Evolutionary conservation across 2,888 invertebrate genomes (phyloP).

Genomic region (Cerastis leucographa): DNA sequence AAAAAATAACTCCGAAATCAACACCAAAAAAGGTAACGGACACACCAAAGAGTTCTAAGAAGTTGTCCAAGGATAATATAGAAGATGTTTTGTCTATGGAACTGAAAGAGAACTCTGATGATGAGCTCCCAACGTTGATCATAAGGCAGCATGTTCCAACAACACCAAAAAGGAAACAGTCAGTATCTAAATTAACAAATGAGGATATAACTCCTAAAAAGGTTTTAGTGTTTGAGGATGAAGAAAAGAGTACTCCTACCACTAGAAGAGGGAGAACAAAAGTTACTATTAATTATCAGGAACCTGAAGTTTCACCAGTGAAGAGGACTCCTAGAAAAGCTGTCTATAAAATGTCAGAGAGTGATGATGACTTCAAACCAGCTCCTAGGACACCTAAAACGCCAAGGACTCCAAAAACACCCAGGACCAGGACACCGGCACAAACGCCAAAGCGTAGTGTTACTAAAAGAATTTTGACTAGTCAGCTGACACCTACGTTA

Average conservation of each 20-base stretch:
- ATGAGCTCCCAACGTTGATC: constrained; percentile 85
- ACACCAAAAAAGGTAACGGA: constrained; percentile 67
- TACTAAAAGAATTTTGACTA: constrained; percentile 78
- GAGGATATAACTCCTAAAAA: constrained; percentile 82
- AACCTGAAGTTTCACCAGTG: constrained; percentile 78
- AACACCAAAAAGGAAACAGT: constrained; percentile 83
- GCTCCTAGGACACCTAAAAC: constrained; percentile 73
- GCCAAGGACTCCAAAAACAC: constrained; percentile 68
- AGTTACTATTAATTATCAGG: constrained; percentile 76
- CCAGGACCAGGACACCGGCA: constrained; percentile 70
- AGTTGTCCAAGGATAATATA: constrained; percentile 74
- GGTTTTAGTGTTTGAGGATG: constrained; percentile 80
- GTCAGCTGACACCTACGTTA: constrained; percentile 84
- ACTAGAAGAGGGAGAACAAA: constrained; percentile 80
- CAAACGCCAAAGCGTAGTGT: constrained; percentile 80
- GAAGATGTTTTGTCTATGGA: constrained; percentile 84
- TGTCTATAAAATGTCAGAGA: constrained; percentile 71
- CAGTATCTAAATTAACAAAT: constrained; percentile 71
- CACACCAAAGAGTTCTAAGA: constrained; percentile 78
- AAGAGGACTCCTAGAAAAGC: constrained; percentile 79
- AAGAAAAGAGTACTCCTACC: constrained; percentile 71
- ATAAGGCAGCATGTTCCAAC: constrained; percentile 80
- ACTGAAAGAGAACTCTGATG: constrained; percentile 85
- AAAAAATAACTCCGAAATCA: constrained; percentile 74
- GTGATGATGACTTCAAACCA: constrained; percentile 82